Conservation (phyloP, 2,113 vertebrate genomes). For the Brachyistius frenatus region DNA sequence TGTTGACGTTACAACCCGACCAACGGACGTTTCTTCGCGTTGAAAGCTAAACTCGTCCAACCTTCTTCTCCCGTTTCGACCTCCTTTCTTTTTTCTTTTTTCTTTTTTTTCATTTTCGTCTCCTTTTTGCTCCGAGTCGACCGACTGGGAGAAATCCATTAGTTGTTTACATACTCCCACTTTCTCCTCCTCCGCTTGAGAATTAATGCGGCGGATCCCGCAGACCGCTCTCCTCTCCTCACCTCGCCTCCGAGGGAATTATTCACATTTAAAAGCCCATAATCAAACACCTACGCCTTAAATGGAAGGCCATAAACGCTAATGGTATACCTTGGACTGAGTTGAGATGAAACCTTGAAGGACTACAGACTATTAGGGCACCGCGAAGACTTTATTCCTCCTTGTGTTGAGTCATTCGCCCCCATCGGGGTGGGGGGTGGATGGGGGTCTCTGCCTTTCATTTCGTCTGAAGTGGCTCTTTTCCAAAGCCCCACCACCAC, state of each 20-base stretch:
- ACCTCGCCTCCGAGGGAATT: slow-evolving; percentile 37
- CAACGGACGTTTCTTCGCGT: background rate
- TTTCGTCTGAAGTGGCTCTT: slow-evolving; percentile 18
- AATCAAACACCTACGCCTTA: slow-evolving; percentile 74
- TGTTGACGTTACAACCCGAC: too few relatives aligned
- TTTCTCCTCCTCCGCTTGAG: slow-evolving; percentile 47
- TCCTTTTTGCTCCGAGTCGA: background rate
- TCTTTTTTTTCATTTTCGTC: background rate
- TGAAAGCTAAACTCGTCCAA: background rate
- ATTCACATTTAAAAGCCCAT: slow-evolving; percentile 75
- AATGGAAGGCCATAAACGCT: slow-evolving; percentile 73
- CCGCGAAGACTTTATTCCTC: slow-evolving; percentile 52
- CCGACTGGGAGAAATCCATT: slow-evolving; percentile 52
- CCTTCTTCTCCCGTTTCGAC: background rate
- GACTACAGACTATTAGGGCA: slow-evolving; percentile 59
- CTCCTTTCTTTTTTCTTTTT: background rate
- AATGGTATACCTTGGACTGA: slow-evolving; percentile 71
- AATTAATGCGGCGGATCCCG: slow-evolving; percentile 55
- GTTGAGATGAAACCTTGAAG: slow-evolving; percentile 69
- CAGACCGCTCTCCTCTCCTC: background rate
- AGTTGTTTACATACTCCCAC: slow-evolving; percentile 57
- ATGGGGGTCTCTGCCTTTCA: background rate
- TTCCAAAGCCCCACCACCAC: background rate
- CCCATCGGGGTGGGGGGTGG: background rate
- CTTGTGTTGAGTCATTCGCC: background rate